Conservation (phyloP, 2,888 invertebrate genomes). For the Periphyllus acericola region DNA sequence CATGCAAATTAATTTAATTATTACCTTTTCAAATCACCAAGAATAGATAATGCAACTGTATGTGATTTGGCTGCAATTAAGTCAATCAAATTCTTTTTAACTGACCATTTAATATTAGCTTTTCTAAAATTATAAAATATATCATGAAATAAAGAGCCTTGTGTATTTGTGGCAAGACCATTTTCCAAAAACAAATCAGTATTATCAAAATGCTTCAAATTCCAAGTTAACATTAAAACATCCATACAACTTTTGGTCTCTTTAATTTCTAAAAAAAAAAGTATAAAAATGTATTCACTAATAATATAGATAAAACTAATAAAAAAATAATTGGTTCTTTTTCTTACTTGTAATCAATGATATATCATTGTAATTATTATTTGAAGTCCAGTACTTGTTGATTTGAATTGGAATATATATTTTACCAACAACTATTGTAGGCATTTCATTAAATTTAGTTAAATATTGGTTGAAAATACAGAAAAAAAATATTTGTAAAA, state of each 20-base stretch:
- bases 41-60: slow-evolving; percentile 30
- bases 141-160: background rate
- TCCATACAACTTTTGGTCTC: slow-evolving; percentile 34
- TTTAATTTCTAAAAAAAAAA: slow-evolving; percentile 42
- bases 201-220: slow-evolving; percentile 38
- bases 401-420: slow-evolving; percentile 29
- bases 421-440: slow-evolving; percentile 20
- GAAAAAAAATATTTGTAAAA: slow-evolving; percentile 42
- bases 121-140: slow-evolving; percentile 36
- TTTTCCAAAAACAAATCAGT: slow-evolving; percentile 49
- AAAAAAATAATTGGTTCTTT: background rate
- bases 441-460: slow-evolving; percentile 26
- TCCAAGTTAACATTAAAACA: slow-evolving; percentile 37
- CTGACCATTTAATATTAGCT: slow-evolving; percentile 45
- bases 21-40: slow-evolving; percentile 53
- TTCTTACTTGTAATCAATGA: slow-evolving; percentile 34
- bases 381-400: background rate
- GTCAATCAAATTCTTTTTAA: slow-evolving; percentile 42
- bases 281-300: slow-evolving; percentile 11
- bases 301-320: background rate
- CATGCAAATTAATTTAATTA: background rate
- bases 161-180: background rate
- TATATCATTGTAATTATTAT: slow-evolving; percentile 3
- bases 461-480: slow-evolving; percentile 48
- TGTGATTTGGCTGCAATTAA: slow-evolving; percentile 38